Conservation (phyloP, 2,888 invertebrate species). For the Chrysolina haemoptera region DNA sequence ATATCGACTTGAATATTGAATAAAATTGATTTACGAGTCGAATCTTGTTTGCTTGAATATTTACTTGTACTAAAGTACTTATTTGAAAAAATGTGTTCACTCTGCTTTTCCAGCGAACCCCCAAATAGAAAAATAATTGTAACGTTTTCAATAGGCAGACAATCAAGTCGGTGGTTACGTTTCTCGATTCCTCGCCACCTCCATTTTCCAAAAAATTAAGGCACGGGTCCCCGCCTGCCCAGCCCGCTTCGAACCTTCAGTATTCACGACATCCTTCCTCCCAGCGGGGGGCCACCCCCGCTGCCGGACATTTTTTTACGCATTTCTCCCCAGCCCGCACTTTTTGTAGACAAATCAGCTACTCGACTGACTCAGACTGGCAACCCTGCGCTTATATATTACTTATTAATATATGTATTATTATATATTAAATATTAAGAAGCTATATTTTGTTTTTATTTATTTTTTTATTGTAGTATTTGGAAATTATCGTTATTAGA, state of each 20-base stretch:
- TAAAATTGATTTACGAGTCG: too few relatives aligned
- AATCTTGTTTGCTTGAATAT: too few relatives aligned
- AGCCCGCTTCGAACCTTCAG: constrained; percentile 65
- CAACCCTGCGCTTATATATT: constrained; percentile 61
- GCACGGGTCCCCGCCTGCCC: constrained; percentile 64
- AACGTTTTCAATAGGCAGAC: neutral
- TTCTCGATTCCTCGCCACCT: neutral
- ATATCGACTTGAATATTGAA: too few relatives aligned
- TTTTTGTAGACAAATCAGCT: constrained; percentile 59
- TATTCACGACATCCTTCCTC: constrained; percentile 58
- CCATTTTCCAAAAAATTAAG: constrained; percentile 36
- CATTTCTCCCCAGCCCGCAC: constrained; percentile 59
- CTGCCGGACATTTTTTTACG: constrained; percentile 48
- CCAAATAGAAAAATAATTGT: too few relatives aligned
- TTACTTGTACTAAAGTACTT: too few relatives aligned
- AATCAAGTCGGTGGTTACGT: neutral
- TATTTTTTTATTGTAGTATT: constrained; percentile 69
- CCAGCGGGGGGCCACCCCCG: constrained; percentile 35
- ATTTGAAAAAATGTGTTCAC: too few relatives aligned
- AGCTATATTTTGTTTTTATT: constrained; percentile 69
- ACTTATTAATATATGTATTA: constrained; percentile 64
- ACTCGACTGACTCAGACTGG: constrained; percentile 58
- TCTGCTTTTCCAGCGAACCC: too few relatives aligned
- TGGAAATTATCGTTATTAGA: constrained; percentile 69
- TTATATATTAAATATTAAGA: constrained; percentile 64